Percentiles rank a stretch among this genome's conserved stretches.
Evolutionary conservation across 2,888 invertebrate genomes (phyloP).

Genomic region (Hetaerina titia): DNA sequence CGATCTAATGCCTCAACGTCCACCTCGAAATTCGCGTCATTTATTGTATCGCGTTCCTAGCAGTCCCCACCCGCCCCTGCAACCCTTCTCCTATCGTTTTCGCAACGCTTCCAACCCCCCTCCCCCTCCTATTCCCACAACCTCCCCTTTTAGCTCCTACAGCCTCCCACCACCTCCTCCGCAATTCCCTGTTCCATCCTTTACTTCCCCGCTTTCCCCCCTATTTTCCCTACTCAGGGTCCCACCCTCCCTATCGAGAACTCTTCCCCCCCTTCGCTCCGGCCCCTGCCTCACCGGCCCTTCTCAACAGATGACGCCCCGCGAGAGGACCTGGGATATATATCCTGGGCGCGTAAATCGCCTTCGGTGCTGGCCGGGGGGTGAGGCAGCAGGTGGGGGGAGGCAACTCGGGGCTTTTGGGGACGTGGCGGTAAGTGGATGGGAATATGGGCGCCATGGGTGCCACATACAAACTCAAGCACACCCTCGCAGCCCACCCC

Average conservation of each 20-base stretch:
- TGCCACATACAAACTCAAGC: neutral
- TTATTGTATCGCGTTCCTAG: conserved; percentile 8
- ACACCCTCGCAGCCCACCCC: neutral
- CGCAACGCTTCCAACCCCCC: neutral
- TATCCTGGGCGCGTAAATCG: conserved; percentile 10
- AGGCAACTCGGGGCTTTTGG: neutral
- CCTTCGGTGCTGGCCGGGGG: neutral
- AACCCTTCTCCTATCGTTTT: neutral
- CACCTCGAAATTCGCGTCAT: conserved; percentile 28
- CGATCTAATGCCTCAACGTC: conserved; percentile 26
- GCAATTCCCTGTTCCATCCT: neutral
- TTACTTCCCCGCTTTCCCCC: neutral
- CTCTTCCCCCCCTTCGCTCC: neutral
- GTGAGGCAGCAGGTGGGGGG: too few species aligned
- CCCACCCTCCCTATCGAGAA: neutral
- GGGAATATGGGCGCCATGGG: neutral
- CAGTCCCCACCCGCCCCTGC: neutral
- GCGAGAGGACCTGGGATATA: neutral
- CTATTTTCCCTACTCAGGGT: conserved; percentile 35
- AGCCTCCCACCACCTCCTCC: neutral
- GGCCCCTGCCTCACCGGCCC: neutral
- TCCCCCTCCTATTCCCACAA: neutral
- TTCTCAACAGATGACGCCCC: conserved; percentile 35
- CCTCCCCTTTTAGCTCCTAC: neutral
- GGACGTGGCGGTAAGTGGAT: conserved; percentile 27